Evolutionary conservation across 2,797 vertebrate species (phyloP).

Genomic region (Salarias fasciatus): DNA sequence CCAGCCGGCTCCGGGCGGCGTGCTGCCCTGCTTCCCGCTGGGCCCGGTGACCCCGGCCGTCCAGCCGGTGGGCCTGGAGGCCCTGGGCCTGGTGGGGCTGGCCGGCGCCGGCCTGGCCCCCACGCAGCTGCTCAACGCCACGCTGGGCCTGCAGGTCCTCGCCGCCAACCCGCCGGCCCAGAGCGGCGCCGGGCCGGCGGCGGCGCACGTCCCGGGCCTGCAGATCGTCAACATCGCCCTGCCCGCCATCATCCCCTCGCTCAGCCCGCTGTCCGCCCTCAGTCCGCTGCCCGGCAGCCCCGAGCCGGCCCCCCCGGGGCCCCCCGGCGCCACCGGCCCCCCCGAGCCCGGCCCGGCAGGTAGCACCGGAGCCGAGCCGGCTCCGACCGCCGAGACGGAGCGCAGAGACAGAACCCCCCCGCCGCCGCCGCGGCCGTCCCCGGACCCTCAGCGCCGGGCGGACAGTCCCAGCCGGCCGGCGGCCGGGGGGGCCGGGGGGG

Average conservation of each 20-base stretch:
- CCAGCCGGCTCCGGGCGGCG: slow-evolving; percentile 77
- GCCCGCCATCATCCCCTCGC: slow-evolving; percentile 90
- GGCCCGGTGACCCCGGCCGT: slow-evolving; percentile 87
- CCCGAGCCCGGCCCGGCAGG: slow-evolving; percentile 37
- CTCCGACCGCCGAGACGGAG: slow-evolving; percentile 44
- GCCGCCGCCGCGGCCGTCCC: slow-evolving; percentile 33
- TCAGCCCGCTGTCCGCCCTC: slow-evolving; percentile 82
- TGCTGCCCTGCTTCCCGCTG: slow-evolving; percentile 92
- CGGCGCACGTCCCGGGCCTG: slow-evolving; percentile 87
- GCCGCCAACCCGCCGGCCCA: slow-evolving; percentile 83
- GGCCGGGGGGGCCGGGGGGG: slow-evolving; percentile 38
- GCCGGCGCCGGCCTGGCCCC: slow-evolving; percentile 81
- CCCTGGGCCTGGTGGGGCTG: slow-evolving; percentile 90
- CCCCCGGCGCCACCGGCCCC: slow-evolving; percentile 39
- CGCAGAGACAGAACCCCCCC: slow-evolving; percentile 45
- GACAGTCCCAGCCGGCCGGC: slow-evolving; percentile 37
- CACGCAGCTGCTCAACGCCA: slow-evolving; percentile 88
- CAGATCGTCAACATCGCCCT: slow-evolving; percentile 95
- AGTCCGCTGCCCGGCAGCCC: slow-evolving; percentile 66
- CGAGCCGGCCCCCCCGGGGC: slow-evolving; percentile 68
- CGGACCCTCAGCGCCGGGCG: slow-evolving; percentile 31
- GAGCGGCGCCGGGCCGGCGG: slow-evolving; percentile 81
- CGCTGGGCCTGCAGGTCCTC: slow-evolving; percentile 92
- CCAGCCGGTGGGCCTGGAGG: slow-evolving; percentile 88
- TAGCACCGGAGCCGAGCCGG: slow-evolving; percentile 31